Conservation (phyloP, 2,888 invertebrate species). For the Phengaris alcon region DNA sequence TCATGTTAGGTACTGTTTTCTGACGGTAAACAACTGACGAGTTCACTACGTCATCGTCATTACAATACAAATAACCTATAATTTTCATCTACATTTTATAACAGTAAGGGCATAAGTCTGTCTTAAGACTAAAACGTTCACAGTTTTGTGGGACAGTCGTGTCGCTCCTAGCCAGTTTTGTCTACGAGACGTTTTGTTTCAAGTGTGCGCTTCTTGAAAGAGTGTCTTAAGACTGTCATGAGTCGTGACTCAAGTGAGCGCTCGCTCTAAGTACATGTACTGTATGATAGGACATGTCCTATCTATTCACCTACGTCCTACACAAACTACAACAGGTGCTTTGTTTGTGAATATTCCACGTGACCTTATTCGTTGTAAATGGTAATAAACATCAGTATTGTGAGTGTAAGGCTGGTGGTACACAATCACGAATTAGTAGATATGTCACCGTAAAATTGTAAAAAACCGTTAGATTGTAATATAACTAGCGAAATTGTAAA, state of each 20-base stretch:
- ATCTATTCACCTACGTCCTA: conserved; percentile 8
- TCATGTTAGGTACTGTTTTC: neutral
- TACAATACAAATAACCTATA: neutral
- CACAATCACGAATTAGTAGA: neutral
- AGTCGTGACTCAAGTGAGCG: no score
- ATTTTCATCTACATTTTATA: neutral
- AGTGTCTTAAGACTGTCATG: no score
- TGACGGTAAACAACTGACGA: neutral
- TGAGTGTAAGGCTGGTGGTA: neutral
- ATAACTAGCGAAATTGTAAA: no score
- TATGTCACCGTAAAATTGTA: neutral
- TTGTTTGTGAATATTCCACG: neutral
- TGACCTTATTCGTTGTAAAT: neutral
- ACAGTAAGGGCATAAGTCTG: no score
- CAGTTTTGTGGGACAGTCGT: no score
- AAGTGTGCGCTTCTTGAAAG: no score
- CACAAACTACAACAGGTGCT: neutral
- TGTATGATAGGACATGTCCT: neutral
- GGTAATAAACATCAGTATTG: neutral
- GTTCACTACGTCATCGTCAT: neutral
- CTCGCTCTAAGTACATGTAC: no score
- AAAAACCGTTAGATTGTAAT: no score
- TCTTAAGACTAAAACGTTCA: no score
- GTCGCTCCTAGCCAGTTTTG: no score
- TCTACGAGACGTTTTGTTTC: no score